Evolutionary conservation across 2,888 invertebrate species (phyloP).

Genomic region (Melipona beecheii): DNA sequence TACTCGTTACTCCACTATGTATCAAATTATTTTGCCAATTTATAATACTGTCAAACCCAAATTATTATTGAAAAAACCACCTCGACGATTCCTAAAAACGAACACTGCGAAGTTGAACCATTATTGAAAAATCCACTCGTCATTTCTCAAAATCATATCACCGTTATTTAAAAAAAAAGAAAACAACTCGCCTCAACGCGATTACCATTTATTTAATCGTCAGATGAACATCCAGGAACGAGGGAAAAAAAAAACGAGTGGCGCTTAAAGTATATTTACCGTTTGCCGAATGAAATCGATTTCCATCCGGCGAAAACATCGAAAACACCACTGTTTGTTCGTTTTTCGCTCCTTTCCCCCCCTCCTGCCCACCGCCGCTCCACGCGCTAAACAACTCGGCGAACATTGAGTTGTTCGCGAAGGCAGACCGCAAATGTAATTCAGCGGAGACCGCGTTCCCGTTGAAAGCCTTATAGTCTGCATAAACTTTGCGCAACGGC

Average conservation of each 20-base stretch:
- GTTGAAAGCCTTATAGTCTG: conserved; percentile 61
- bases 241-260: not conserved
- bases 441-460: conserved; percentile 44
- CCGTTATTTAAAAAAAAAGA: no score
- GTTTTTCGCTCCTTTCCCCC: not conserved
- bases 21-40: no score
- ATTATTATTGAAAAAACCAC: no score
- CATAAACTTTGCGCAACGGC: conserved; percentile 72
- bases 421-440: conserved; percentile 43
- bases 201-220: not conserved
- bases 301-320: not conserved
- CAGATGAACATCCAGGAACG: not conserved
- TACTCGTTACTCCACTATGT: no score
- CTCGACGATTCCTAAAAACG: no score
- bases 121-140: no score
- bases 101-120: no score
- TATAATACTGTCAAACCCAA: no score
- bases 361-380: not conserved
- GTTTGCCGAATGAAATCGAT: not conserved
- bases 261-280: not conserved
- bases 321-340: not conserved
- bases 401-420: conserved; percentile 4
- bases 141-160: no score
- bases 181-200: no score
- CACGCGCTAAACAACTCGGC: not conserved